Evolutionary conservation across 2,113 vertebrate species (phyloP), one percentile per base, ranked within the genome.

Genomic region (Pantherophis guttatus): DNA sequence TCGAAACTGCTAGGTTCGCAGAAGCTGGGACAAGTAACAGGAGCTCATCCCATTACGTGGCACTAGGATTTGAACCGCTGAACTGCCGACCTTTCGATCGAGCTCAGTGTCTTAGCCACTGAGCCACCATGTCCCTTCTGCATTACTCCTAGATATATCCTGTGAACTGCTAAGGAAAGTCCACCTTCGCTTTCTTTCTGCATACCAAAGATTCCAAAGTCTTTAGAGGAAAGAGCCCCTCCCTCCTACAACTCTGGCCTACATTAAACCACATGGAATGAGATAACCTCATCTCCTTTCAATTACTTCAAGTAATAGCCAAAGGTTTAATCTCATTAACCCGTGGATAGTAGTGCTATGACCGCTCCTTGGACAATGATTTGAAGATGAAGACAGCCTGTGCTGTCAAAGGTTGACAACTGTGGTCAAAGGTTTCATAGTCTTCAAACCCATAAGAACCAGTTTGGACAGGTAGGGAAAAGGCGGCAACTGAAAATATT

Each of bases 321-420:
- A 9, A 57, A 85, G 75, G 87, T 85, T 92, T 92, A 94, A 59
- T 95, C 33, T 90, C 19, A 12, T 52, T 81, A 92, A 48, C 29
- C 29, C 39, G 23, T 33, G 39, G 62, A 81, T 81, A 81, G 62
- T 57, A 85, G 65, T 85, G 87, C 50, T 54, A 58, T 50, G 39
- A 85, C 59, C 50, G 21, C 50, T 88, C 39, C 57, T 29, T 29
- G 53, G 54, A 85, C 52, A 92, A 21, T 88, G 26, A 53, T 33
- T 91, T 92, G 10, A 62, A 92, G 19, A 10, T 62, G 29, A 29
- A 50, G 29, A 58, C 17, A 26, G 50, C 52, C 23, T 48, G 5
- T 44, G 39, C 39, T 44, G 2, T 44, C 39, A 44, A 44, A 59
- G 21, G 21, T 59, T 59, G 57, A 59, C 5, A 75, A 33, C 12